A percentile compares a stretch with the other conserved stretches of the same genome.
Evolutionary conservation across 2,797 vertebrate species (phyloP).

Genomic region (Muscicapa striata): DNA sequence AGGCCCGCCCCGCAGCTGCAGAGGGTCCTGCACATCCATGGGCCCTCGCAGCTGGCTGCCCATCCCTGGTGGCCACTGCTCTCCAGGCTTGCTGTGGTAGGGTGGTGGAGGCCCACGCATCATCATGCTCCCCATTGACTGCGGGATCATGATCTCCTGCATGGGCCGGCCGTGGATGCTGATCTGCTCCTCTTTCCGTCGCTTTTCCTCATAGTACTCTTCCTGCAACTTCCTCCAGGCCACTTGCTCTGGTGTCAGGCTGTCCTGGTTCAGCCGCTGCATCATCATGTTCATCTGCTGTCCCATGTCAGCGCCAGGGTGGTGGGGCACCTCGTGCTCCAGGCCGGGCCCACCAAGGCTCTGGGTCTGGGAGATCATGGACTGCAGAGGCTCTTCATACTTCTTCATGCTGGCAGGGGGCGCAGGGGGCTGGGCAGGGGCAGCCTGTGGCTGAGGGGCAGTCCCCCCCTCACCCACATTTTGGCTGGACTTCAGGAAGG

Average conservation of each 20-base stretch:
- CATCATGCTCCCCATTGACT: conserved; percentile 82
- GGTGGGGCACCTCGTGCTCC: conserved; percentile 82
- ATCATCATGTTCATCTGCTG: conserved; percentile 86
- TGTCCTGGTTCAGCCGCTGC: conserved; percentile 85
- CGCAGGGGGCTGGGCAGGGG: conserved; percentile 37
- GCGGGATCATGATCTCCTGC: conserved; percentile 78
- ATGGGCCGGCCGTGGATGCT: conserved; percentile 76
- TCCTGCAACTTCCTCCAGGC: conserved; percentile 98
- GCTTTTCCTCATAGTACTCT: conserved; percentile 96
- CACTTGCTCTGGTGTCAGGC: conserved; percentile 91
- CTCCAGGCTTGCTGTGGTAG: conserved; percentile 95
- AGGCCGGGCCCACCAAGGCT: conserved; percentile 83
- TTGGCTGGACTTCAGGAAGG: conserved; percentile 75
- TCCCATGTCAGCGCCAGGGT: conserved; percentile 85
- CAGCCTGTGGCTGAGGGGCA: conserved; percentile 57
- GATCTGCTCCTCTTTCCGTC: conserved; percentile 90
- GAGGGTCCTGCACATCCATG: conserved; percentile 83
- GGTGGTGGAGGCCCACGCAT: conserved; percentile 94
- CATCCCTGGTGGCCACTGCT: conserved; percentile 82
- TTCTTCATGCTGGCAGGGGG: conserved; percentile 81
- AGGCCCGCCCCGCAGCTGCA: conserved; percentile 81
- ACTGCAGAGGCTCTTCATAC: conserved; percentile 94
- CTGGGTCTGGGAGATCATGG: conserved; percentile 95
- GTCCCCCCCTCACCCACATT: conserved; percentile 44
- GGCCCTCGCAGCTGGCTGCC: conserved; percentile 83